phyloP scores from a whole-genome alignment of 2,888 invertebrate genomes.

The Imbricaverruca yamaguchii region DNA sequence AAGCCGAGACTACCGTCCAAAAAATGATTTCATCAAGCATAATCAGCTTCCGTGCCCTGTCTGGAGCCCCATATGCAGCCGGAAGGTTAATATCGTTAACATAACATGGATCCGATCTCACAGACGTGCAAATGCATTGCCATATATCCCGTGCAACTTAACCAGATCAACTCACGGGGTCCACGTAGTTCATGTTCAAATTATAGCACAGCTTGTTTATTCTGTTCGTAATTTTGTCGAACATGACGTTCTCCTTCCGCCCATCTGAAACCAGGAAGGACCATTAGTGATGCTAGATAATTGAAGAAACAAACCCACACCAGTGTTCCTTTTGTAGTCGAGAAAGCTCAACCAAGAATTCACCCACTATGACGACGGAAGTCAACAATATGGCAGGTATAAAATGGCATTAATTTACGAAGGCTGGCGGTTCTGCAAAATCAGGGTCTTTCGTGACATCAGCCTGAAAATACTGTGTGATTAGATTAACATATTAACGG shows the following conservation, averaged over 20 bases:
- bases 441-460: too few relatives aligned
- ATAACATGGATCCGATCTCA: too few relatives aligned
- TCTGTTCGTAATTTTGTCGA: slow-evolving; percentile 96
- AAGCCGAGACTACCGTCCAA: too few relatives aligned
- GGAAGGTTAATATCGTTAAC: too few relatives aligned
- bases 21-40: too few relatives aligned
- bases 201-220: slow-evolving; percentile 93
- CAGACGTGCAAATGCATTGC: too few relatives aligned
- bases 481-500: too few relatives aligned
- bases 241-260: slow-evolving; percentile 80
- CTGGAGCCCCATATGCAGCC: too few relatives aligned
- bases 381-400: background rate
- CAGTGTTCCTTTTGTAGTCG: background rate
- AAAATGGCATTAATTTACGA: background rate
- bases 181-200: slow-evolving; percentile 89
- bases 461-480: too few relatives aligned
- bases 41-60: too few relatives aligned
- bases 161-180: slow-evolving; percentile 51
- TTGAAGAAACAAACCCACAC: background rate
- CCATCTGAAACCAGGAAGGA: slow-evolving; percentile 52
- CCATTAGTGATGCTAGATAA: background rate
- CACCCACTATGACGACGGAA: background rate
- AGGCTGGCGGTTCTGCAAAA: too few relatives aligned
- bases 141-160: too few relatives aligned
- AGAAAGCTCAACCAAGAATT: background rate